phyloP scores from a whole-genome alignment of 2,797 vertebrate genomes.

The Neoniphon sammara region DNA sequence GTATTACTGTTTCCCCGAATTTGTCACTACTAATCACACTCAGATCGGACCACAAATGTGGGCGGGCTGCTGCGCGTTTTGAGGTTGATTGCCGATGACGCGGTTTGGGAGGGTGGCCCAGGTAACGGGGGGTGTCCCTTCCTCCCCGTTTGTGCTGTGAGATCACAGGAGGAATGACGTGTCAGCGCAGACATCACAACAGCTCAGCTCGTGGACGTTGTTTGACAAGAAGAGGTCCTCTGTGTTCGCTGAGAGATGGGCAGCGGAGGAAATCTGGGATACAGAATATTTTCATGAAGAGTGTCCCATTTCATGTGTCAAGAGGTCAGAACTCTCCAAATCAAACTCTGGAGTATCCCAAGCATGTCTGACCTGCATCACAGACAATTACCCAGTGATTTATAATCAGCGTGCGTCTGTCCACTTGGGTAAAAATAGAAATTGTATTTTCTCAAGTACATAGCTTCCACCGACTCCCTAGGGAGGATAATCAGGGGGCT shows the following conservation, averaged over 20 bases:
- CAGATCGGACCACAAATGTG: constrained; percentile 59
- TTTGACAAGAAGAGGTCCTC: constrained; percentile 54
- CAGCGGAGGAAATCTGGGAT: constrained; percentile 39
- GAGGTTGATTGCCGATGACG: constrained; percentile 74
- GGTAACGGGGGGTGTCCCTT: constrained; percentile 47
- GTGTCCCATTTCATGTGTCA: constrained; percentile 54
- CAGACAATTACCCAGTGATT: constrained; percentile 64
- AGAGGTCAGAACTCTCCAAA: constrained; percentile 57
- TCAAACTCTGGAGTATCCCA: constrained; percentile 58
- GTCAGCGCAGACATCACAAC: constrained; percentile 60
- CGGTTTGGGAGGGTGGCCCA: constrained; percentile 56
- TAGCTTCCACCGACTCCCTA: constrained; percentile 65
- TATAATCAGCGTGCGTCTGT: constrained; percentile 66
- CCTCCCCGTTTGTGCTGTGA: constrained; percentile 38
- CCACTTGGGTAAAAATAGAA: constrained; percentile 70
- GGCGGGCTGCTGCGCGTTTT: constrained; percentile 52
- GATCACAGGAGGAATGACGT: constrained; percentile 55
- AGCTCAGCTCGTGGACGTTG: constrained; percentile 44
- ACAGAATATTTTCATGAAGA: constrained; percentile 67
- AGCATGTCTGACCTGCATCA: constrained; percentile 47
- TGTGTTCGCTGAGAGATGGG: constrained; percentile 49
- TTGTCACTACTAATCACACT: constrained; percentile 77
- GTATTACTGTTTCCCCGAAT: constrained; percentile 69
- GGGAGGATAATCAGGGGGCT: constrained; percentile 79
- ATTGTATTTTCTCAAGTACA: constrained; percentile 50